Evolutionary conservation across 2,888 invertebrate genomes (phyloP).

Genomic region (Cosmopolites sordidus): DNA sequence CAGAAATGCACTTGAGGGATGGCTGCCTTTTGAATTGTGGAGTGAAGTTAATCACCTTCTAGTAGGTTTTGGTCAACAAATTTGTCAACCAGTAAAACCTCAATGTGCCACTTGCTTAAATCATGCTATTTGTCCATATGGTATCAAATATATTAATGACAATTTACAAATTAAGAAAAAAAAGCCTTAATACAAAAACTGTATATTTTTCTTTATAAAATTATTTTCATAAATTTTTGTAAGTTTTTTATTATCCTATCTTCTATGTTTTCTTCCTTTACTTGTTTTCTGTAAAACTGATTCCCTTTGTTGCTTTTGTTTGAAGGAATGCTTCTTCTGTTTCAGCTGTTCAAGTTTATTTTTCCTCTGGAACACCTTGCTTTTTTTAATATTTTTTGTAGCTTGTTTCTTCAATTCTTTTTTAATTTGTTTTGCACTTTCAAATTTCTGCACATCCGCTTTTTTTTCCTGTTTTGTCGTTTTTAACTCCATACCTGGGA

Average conservation of each 20-base stretch:
- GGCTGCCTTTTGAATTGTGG: constrained; percentile 86
- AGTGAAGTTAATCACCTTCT: constrained; percentile 82
- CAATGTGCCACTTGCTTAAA: constrained; percentile 82
- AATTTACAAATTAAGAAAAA: constrained; percentile 25
- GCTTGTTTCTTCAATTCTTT: constrained; percentile 67
- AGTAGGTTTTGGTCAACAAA: constrained; percentile 96
- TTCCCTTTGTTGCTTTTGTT: constrained; percentile 45
- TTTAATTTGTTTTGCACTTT: constrained; percentile 65
- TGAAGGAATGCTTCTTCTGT: constrained; percentile 63
- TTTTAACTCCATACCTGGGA: constrained; percentile 50
- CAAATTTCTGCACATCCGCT: constrained; percentile 41
- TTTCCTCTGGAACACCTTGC: constrained; percentile 72
- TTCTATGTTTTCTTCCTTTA: neutral
- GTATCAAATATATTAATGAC: constrained; percentile 39
- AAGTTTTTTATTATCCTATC: neutral
- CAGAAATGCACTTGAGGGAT: constrained; percentile 73
- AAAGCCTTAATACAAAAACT: neutral
- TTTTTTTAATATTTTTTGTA: constrained; percentile 68
- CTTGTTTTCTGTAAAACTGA: constrained; percentile 3
- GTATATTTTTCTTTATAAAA: neutral
- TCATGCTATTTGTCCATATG: constrained; percentile 72
- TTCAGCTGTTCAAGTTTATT: constrained; percentile 64
- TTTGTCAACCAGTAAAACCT: constrained; percentile 79
- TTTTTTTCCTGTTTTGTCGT: constrained; percentile 30
- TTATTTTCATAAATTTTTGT: constrained; percentile 1